These are phyloP conservation scores for Darwinula stevensoni DNA, from an alignment of 2,888 invertebrate species.

Conservation along the genomic window DNA sequence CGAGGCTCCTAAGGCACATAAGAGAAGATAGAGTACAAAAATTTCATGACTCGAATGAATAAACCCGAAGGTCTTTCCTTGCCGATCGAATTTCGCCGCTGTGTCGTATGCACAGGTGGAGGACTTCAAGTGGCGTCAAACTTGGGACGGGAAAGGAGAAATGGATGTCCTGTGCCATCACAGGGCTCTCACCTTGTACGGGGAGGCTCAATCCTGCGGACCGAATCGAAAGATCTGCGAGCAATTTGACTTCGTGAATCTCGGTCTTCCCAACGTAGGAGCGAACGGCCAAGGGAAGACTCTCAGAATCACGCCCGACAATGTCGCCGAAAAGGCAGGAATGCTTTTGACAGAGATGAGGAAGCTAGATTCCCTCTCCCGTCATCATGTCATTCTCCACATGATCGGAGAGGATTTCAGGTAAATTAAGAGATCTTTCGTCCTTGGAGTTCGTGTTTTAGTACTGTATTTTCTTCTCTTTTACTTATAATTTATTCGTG, in stretches of 20 bases:
- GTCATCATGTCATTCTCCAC: slow-evolving; percentile 71
- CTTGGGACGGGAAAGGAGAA: slow-evolving; percentile 27
- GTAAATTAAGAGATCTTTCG: too few species aligned
- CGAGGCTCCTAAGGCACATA: too few species aligned
- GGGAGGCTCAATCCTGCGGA: slow-evolving; percentile 82
- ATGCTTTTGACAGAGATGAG: slow-evolving; percentile 61
- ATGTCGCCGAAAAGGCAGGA: slow-evolving; percentile 55
- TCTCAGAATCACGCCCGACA: slow-evolving; percentile 53
- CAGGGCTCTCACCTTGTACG: slow-evolving; percentile 84
- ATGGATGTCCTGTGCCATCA: slow-evolving; percentile 52
- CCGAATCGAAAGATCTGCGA: slow-evolving; percentile 34
- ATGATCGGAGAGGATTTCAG: slow-evolving; percentile 90
- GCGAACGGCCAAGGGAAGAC: too few species aligned
- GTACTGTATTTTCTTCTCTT: too few species aligned
- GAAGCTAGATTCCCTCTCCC: slow-evolving; percentile 55
- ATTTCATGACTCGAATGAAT: too few species aligned
- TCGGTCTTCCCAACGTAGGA: too few species aligned
- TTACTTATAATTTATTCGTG: too few species aligned
- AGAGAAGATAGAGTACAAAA: too few species aligned
- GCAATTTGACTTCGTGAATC: slow-evolving; percentile 29
- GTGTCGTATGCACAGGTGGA: too few species aligned
- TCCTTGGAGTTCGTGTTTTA: too few species aligned
- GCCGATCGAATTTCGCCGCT: too few species aligned
- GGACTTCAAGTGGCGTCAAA: slow-evolving; percentile 71
- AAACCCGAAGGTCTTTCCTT: too few species aligned